Percentiles rank a stretch among this genome's conserved stretches.
Conservation (phyloP, 2,797 vertebrate genomes). For the Moxostoma hubbsi region DNA sequence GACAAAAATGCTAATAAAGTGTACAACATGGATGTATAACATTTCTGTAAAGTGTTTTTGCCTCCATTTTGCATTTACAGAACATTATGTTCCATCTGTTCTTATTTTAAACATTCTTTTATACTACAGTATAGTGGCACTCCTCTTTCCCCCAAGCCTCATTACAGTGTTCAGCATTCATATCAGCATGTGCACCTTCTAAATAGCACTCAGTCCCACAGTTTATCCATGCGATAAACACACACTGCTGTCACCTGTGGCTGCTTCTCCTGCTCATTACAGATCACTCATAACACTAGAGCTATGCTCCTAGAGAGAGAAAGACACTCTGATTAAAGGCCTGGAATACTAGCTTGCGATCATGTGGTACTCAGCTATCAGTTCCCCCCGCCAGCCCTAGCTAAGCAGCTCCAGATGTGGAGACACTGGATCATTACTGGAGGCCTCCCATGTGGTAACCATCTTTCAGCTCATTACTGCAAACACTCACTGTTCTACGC, state of each 20-base stretch:
- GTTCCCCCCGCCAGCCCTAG: constrained; percentile 11
- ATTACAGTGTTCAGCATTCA: constrained; percentile 5
- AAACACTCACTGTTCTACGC: constrained; percentile 31
- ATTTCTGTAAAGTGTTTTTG: neutral
- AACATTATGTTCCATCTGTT: constrained; percentile 29
- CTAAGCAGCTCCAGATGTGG: constrained; percentile 48
- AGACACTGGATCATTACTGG: constrained; percentile 40
- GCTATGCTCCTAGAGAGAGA: constrained; percentile 24
- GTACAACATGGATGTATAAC: neutral
- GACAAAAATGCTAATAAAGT: neutral
- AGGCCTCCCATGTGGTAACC: constrained; percentile 28
- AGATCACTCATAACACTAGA: constrained; percentile 5
- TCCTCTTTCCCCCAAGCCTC: constrained; percentile 10
- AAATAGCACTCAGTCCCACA: constrained; percentile 48
- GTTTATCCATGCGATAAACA: constrained; percentile 69
- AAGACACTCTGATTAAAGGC: constrained; percentile 29
- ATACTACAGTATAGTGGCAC: neutral
- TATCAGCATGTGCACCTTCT: constrained; percentile 49
- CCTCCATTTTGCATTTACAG: constrained; percentile 19
- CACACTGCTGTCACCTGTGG: constrained; percentile 47
- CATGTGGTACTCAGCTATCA: constrained; percentile 13
- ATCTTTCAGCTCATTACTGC: constrained; percentile 41
- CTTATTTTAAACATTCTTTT: constrained; percentile 31
- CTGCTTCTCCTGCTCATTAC: constrained; percentile 32
- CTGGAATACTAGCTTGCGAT: neutral